Conservation (phyloP, 2,888 invertebrate species). For the Nomada flava region DNA sequence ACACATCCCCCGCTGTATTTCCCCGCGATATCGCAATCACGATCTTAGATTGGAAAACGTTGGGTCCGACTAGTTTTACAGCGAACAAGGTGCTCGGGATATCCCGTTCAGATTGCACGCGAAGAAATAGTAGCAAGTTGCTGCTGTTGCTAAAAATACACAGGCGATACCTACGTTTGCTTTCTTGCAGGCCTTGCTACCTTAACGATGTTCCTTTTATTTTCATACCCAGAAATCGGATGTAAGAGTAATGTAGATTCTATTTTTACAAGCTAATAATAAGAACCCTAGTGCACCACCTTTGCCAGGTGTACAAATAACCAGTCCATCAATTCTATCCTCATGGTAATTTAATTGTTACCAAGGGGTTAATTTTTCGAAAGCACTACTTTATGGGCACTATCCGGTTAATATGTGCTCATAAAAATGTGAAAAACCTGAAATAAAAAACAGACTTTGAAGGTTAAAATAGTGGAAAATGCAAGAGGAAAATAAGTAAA, state of each 20-base stretch:
- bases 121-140: neutral
- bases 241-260: neutral
- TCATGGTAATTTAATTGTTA: too few species aligned
- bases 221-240: neutral
- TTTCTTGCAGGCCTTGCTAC: neutral
- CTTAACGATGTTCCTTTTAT: neutral
- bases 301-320: too few species aligned
- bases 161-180: neutral
- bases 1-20: neutral
- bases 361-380: too few species aligned
- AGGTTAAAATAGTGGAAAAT: too few species aligned
- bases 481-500: too few species aligned
- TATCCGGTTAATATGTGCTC: too few species aligned
- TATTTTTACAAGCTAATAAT: neutral
- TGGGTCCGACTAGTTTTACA: constrained; percentile 3
- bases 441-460: too few species aligned
- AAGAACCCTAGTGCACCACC: too few species aligned
- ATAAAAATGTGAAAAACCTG: too few species aligned
- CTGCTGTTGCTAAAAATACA: neutral
- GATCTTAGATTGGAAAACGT: neutral
- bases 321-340: too few species aligned
- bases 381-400: too few species aligned
- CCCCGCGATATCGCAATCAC: neutral
- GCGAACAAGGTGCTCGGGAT: neutral
- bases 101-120: neutral